phyloP scores from a whole-genome alignment of 2,113 vertebrate species.

The Ceyx cyanopectus region DNA sequence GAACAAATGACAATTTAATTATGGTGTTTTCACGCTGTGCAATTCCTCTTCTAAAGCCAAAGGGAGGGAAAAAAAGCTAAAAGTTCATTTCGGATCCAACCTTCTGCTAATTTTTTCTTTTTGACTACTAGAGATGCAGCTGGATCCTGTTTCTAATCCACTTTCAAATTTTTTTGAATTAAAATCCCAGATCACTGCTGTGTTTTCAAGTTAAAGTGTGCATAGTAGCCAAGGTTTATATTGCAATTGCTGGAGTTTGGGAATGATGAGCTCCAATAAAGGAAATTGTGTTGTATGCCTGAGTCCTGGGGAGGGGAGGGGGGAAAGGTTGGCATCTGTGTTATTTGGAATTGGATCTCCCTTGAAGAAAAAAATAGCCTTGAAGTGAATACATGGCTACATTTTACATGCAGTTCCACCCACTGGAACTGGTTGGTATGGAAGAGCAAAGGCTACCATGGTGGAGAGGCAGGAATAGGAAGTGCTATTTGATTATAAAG shows the following conservation, averaged over 20 bases:
- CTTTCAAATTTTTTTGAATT: constrained; percentile 76
- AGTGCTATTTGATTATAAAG: neutral
- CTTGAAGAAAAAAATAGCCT: constrained; percentile 30
- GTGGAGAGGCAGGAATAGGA: neutral
- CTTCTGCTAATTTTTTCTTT: constrained; percentile 38
- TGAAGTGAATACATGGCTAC: neutral
- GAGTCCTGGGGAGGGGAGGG: neutral
- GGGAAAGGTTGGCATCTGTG: constrained; percentile 43
- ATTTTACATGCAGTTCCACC: neutral
- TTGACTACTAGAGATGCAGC: constrained; percentile 68
- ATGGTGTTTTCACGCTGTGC: constrained; percentile 26
- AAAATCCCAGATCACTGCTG: constrained; percentile 74
- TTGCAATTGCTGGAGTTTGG: constrained; percentile 70
- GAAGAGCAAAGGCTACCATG: neutral
- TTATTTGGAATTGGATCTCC: constrained; percentile 29
- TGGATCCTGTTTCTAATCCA: constrained; percentile 77
- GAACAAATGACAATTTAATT: constrained; percentile 75
- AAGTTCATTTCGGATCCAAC: constrained; percentile 11
- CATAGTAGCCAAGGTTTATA: constrained; percentile 70
- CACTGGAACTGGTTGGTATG: neutral
- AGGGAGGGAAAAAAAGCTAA: constrained; percentile 1
- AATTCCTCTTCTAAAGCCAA: constrained; percentile 43
- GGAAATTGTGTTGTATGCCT: constrained; percentile 35
- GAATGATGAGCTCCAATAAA: constrained; percentile 60
- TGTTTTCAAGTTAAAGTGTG: constrained; percentile 71